phyloP scores from a whole-genome alignment of 2,113 vertebrate genomes.

The Labrus mixtus region DNA sequence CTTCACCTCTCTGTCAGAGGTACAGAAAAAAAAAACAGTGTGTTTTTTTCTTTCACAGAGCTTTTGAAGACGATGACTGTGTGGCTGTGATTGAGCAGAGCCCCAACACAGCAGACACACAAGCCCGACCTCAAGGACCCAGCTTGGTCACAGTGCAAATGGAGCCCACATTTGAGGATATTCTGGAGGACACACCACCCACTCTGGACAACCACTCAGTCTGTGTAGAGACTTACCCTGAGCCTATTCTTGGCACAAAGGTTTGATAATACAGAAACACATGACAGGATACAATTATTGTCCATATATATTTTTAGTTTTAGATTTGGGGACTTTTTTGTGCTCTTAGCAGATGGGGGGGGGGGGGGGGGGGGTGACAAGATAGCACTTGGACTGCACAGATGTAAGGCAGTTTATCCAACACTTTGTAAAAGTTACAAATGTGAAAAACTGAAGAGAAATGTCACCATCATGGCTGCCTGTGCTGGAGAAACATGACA shows the following conservation, averaged over 20 bases:
- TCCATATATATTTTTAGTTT: too few species aligned
- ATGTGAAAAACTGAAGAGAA: too few species aligned
- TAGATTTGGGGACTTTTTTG: too few species aligned
- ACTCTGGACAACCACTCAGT: constrained; percentile 59
- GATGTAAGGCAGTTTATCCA: too few species aligned
- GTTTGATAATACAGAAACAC: constrained; percentile 47
- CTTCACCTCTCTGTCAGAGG: background rate
- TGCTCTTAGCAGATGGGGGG: too few species aligned
- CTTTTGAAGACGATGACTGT: constrained; percentile 84
- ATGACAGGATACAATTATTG: background rate
- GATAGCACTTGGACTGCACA: too few species aligned
- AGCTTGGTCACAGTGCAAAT: constrained; percentile 76
- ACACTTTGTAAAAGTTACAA: too few species aligned
- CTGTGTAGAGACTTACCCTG: constrained; percentile 77
- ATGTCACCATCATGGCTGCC: constrained; percentile 80
- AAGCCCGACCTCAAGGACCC: constrained; percentile 66
- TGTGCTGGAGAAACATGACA: constrained; percentile 84
- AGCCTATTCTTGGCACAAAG: constrained; percentile 76
- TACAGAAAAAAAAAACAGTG: background rate
- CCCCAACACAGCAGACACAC: constrained; percentile 74
- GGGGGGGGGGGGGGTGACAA: too few species aligned
- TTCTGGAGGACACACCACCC: constrained; percentile 45
- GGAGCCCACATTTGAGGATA: constrained; percentile 69
- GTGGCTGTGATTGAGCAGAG: constrained; percentile 74
- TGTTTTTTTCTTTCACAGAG: constrained; percentile 64